Percentiles rank a stretch among this genome's conserved stretches.
These are phyloP conservation scores for Saccostrea cuccullata DNA, from an alignment of 1,140 invertebrate genomes.

Conservation along the genomic window DNA sequence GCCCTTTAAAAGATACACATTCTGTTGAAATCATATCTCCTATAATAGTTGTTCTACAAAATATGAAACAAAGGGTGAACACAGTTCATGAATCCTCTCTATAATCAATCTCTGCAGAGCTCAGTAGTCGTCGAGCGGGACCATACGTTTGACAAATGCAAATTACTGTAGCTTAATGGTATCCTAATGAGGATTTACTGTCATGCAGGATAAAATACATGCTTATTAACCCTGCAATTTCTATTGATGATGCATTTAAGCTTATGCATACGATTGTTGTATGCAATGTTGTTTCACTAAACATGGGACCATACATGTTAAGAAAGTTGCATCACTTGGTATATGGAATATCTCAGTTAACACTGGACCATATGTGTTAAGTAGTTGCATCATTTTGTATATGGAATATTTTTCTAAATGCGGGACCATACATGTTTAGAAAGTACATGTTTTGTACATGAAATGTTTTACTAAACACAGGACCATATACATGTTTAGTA, in stretches of 20 bases:
- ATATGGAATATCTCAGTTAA: not conserved
- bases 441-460: not conserved
- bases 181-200: not conserved
- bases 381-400: not conserved
- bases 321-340: not conserved
- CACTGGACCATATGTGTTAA: not conserved
- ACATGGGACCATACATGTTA: not conserved
- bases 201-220: not conserved
- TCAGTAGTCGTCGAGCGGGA: too few relatives aligned
- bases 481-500: not conserved
- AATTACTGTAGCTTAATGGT: too few relatives aligned
- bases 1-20: too few relatives aligned
- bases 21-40: too few relatives aligned
- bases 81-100: too few relatives aligned
- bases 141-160: too few relatives aligned
- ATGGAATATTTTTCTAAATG: not conserved
- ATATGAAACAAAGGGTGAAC: too few relatives aligned
- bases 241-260: not conserved
- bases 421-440: not conserved
- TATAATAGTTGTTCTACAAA: too few relatives aligned
- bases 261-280: not conserved
- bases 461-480: not conserved
- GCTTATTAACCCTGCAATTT: not conserved
- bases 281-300: not conserved
- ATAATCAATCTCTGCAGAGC: too few relatives aligned